Evolutionary conservation across 2,797 vertebrate species (phyloP), one percentile per base, ranked within the genome.

Genomic region (Vespertilio murinus): DNA sequence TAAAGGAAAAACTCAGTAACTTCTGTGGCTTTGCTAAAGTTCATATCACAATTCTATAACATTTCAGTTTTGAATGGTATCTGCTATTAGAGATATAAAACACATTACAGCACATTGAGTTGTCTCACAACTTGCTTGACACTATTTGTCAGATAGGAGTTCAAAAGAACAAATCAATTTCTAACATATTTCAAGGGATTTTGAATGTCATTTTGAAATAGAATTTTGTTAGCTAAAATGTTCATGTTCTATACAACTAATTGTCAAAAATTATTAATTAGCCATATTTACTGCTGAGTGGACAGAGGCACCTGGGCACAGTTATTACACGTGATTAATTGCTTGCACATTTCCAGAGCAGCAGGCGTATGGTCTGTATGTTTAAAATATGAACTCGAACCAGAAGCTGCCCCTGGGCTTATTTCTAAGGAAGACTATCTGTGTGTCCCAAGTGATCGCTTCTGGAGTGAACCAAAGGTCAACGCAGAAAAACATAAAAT

Each of bases 241-340:
- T 82, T 82, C 13, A 65, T 47, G n/a, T 47, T 47, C n/a, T 82
- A 47, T 47, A 64, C 30, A 82, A 33, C 79, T 42, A 61, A 81
- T 42, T 82, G 59, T 82, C 59, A 65, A 13, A 73, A 80, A 65
- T 81, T 74, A 49, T 65, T 91, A 38, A 91, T 80, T 77, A 67
- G 79, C 75, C 8, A 8, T 90, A 92, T 74, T 77, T 78, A 74
- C 33, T 45, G 35, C 6, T 89, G 93, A 82, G 33, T 42, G 92
- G 75, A 88, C 17, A 61, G 45, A 54, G n/a, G 25, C 22, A 2
- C 42, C 40, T 92, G 71, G 47, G 42, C 23, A 78, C 52, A 61
- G 30, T 95, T 75, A 84, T 75, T 75, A 69, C 14, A 69, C 59
- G 80, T 95, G 88, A 93, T 84, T 94, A 80, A 94, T 92, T 88